A percentile compares a stretch with the other conserved stretches of the same genome.
Conservation (phyloP, 1,140 invertebrate species). For the Drosophila equinoxialis region DNA sequence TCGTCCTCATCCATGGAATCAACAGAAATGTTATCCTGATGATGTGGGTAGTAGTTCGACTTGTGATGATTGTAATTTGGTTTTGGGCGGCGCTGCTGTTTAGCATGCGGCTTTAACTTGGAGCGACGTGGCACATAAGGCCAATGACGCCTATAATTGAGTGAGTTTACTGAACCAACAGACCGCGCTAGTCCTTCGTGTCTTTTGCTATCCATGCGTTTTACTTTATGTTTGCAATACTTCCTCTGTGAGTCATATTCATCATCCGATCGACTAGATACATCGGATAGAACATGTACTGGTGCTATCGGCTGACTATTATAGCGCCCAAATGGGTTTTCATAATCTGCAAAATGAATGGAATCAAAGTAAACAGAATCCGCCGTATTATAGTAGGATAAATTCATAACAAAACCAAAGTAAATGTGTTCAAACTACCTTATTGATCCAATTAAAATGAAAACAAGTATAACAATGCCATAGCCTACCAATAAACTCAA, state of each 20-base stretch:
- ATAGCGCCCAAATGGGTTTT: slow-evolving; percentile 24
- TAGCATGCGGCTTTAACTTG: not conserved
- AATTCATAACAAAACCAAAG: not conserved
- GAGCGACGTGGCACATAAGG: not conserved
- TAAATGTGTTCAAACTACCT: too few relatives aligned
- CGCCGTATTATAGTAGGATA: not conserved
- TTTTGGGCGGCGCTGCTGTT: not conserved
- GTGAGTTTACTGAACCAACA: not conserved
- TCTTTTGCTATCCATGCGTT: slow-evolving; percentile 28
- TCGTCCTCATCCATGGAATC: slow-evolving; percentile 54
- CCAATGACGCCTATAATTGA: not conserved
- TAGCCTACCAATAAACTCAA: too few relatives aligned
- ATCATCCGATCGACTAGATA: slow-evolving; percentile 57
- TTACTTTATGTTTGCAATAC: slow-evolving; percentile 36
- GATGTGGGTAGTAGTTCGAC: slow-evolving; percentile 9
- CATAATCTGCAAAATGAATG: slow-evolving; percentile 47
- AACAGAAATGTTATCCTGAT: slow-evolving; percentile 34
- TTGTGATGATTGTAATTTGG: slow-evolving; percentile 11
- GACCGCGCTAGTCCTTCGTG: not conserved
- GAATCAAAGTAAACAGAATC: not conserved
- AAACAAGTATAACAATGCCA: too few relatives aligned
- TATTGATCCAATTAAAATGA: too few relatives aligned
- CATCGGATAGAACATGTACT: slow-evolving; percentile 54
- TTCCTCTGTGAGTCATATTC: slow-evolving; percentile 48
- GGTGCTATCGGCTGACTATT: slow-evolving; percentile 32